Evolutionary conservation across 1,140 invertebrate species (phyloP), one percentile per base, ranked within the genome.

Genomic region (Hyles vespertilio): DNA sequence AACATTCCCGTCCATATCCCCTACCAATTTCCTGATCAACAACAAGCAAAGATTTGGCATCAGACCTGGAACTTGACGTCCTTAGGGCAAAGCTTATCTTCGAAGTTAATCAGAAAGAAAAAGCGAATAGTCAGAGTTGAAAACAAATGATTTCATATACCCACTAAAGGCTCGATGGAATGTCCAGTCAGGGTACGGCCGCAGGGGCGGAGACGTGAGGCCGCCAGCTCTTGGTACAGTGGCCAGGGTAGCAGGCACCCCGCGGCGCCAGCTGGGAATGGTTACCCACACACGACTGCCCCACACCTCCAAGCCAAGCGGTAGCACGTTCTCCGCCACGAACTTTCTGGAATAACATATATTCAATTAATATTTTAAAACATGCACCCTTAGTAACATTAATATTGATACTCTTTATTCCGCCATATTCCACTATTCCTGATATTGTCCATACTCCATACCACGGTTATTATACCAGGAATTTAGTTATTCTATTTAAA

Each of bases 261-360:
- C 96, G 76, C 74, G 92, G 84, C 93, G 97, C 98, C 92, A 98
- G 75, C 93, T 97, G 72, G 92, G 94, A 50, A 94, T 79, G 9
- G 93, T 93, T 2, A 95, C 84, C 66, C 93, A 95, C 3, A 95
- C 77, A 44, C 92, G 91, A 33, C 93, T 90, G 3, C 89, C 86
- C 87, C 91, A 92, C 3, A 94, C 82, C 64, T 95, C 94, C 3
- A 96, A 71, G 1, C 94, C 95, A 36, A 96, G 77, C 0, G 95
- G 94, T 12, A 96, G 74, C 70, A 92, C 94, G 72, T 95, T 95
- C 61, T 92, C 91, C 0, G 93, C 91, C 7, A 94, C 89, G 65
- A 92, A 96, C 32, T 91, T 90, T 0, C 91, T 92, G 67, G 34
- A 89, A 84, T 48, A 32, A n/a, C n/a, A 34, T 47, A 48, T 22